phyloP scores from a whole-genome alignment of 1,140 invertebrate species.

The Trachymyrmex septentrionalis region DNA sequence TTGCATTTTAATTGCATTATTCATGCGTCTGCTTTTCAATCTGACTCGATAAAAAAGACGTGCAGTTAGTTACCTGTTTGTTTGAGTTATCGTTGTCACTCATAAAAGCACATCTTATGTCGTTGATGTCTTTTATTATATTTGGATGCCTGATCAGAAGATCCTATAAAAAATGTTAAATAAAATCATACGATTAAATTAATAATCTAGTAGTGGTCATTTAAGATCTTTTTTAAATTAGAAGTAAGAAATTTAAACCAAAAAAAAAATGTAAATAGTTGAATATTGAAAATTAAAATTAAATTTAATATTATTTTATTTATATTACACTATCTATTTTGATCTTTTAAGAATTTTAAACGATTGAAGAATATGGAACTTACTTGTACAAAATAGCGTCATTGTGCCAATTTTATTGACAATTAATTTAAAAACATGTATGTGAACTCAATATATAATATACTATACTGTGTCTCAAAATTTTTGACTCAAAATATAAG shows the following conservation, averaged over 20 bases:
- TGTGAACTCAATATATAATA: too few relatives aligned
- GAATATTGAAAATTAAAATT: not conserved
- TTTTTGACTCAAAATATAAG: too few relatives aligned
- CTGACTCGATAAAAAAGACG: not conserved
- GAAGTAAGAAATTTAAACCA: not conserved
- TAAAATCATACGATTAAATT: not conserved
- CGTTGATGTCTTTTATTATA: conserved; percentile 89
- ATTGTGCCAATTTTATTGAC: not conserved
- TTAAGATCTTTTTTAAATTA: conserved; percentile 1
- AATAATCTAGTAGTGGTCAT: not conserved
- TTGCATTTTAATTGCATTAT: conserved; percentile 17
- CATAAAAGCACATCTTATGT: conserved; percentile 89
- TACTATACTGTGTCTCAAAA: too few relatives aligned
- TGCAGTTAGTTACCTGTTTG: conserved; percentile 86
- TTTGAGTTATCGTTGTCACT: conserved; percentile 88
- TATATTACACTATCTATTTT: not conserved
- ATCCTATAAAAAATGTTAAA: conserved; percentile 80
- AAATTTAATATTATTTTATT: not conserved
- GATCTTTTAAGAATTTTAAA: not conserved
- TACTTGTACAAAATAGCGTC: not conserved
- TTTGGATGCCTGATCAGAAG: conserved; percentile 91
- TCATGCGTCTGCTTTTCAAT: not conserved
- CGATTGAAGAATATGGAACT: not conserved
- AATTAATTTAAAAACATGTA: not conserved
- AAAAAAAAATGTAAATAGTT: not conserved